Evolutionary conservation across 1,140 invertebrate species (phyloP).

Genomic region (Chelonus insularis): DNA sequence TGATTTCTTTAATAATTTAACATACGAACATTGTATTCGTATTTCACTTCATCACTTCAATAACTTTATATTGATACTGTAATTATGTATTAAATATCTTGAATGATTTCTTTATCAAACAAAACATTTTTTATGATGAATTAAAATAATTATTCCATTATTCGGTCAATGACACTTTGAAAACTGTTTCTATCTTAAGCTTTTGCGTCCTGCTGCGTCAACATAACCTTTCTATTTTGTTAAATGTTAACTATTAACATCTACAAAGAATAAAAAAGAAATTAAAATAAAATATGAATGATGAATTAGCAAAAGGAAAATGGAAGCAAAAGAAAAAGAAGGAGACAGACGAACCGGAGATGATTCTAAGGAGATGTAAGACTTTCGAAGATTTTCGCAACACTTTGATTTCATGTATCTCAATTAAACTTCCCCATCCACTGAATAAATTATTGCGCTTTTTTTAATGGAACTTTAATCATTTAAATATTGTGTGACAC

Average conservation of each 20-base stretch:
- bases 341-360: neutral
- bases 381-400: slow-evolving; percentile 3
- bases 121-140: no score
- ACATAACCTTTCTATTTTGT: neutral
- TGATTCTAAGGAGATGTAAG: neutral
- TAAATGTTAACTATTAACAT: neutral
- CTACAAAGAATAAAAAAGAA: neutral
- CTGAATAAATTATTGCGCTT: neutral
- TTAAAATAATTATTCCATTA: neutral
- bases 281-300: slow-evolving; percentile 6
- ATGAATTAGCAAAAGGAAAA: slow-evolving; percentile 4
- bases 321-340: neutral
- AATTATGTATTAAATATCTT: no score
- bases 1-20: no score
- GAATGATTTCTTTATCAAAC: no score
- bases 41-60: no score
- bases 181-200: neutral
- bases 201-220: neutral
- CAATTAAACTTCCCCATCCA: neutral
- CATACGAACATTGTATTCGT: no score
- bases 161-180: neutral
- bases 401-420: neutral
- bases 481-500: neutral
- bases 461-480: neutral
- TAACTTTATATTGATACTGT: no score